Base-by-base conservation (phyloP, 2,797 vertebrate species). In the Hozukius guyotensis region DNA sequence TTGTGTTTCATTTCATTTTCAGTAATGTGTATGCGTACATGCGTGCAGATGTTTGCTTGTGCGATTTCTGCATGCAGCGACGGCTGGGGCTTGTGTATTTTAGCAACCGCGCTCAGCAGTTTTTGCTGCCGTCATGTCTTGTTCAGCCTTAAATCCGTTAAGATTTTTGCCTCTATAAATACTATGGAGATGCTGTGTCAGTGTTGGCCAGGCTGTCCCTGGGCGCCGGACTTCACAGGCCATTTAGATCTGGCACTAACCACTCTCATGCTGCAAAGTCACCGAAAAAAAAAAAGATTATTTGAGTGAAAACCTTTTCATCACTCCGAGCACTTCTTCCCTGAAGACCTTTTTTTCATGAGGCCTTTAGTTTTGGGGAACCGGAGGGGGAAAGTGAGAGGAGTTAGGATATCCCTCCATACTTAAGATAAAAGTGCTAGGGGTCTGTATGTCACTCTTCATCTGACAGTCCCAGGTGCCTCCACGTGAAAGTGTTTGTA, bases 221-320 rank as follows among this genome's bases (percentile, higher is more conserved):
- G 78, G 78, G 80, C 86, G 36, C 78, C 5, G 22, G 42, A 67
- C 78, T 85, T 87, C 87, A 88, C 77, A 83, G 80, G 52, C 81
- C 84, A 87, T 91, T 89, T 92, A 90, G 75, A 87, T 92, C 89
- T 90, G 82, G 75, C 82, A 75, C 74, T 68, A 82, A 75, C 72
- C 72, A 59, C 76, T 86, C 82, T 71, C 75, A 38, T 79, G 77
- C 85, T 78, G 86, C 86, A 84, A 82, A 91, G 83, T 88, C 79
- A 25, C 78, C n/a, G 29, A 72, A 70, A 84, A 78, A 64, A 70
- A 83, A 77, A 49, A 75, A 29, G 71, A 87, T 89, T 75, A 34
- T 72, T 80, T 75, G 65, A 78, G 89, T 6, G 13, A 80, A 88
- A 87, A 84, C 49, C 71, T 83, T 86, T 88, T 90, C 77, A 92